A percentile compares a stretch with the other conserved stretches of the same genome.
These are phyloP conservation scores for Hermodice carunculata DNA, from an alignment of 2,888 invertebrate genomes.

Conservation along the genomic window DNA sequence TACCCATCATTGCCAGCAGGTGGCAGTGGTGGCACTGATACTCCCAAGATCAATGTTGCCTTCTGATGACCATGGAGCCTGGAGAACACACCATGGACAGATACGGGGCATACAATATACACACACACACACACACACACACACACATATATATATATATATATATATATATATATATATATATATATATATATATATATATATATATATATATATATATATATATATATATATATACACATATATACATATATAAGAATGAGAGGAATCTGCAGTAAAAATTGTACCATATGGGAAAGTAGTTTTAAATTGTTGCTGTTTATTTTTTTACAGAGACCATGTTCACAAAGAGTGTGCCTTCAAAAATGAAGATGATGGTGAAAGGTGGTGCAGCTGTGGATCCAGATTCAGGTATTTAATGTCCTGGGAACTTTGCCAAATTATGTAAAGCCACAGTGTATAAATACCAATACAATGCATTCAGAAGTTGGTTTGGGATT, in stretches of 20 bases:
- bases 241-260: too few relatives aligned
- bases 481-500: too few relatives aligned
- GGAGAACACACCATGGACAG: constrained; percentile 58
- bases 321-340: constrained; percentile 48
- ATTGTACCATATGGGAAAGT: background rate
- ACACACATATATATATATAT: background rate
- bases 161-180: background rate
- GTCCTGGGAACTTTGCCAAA: too few relatives aligned
- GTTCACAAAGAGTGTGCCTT: constrained; percentile 65
- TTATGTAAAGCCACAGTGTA: too few relatives aligned
- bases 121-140: background rate
- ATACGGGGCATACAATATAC: constrained; percentile 60
- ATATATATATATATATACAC: too few relatives aligned
- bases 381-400: constrained; percentile 93
- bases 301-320: background rate
- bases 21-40: constrained; percentile 31
- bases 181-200: background rate
- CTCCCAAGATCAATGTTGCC: constrained; percentile 56
- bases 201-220: too few relatives aligned
- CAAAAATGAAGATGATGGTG: constrained; percentile 77
- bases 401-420: constrained; percentile 79
- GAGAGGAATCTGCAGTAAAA: background rate
- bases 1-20: constrained; percentile 32
- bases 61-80: constrained; percentile 64
- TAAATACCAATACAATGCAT: too few relatives aligned